Conservation (phyloP, 1,140 invertebrate species). For the Aphis gossypii region DNA sequence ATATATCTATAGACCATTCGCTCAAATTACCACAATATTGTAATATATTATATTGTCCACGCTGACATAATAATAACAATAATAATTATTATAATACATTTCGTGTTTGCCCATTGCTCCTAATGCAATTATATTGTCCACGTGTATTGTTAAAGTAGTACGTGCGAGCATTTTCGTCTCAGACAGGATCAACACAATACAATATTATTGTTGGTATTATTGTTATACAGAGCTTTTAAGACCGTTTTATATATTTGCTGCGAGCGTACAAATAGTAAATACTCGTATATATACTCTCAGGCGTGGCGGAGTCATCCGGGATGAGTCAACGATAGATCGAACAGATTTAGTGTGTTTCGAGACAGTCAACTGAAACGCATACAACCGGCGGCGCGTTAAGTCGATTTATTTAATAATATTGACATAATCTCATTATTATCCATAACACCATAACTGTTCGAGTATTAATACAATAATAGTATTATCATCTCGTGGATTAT, state of each 20-base stretch:
- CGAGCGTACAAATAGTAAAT: background rate
- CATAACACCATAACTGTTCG: too few species aligned
- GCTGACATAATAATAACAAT: background rate
- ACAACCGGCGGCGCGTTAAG: background rate
- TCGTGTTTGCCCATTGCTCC: background rate
- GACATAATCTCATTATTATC: background rate
- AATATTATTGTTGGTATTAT: background rate
- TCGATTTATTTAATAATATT: background rate
- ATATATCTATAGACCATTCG: background rate
- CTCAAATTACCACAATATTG: background rate
- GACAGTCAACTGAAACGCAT: background rate
- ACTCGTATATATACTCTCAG: background rate
- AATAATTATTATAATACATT: background rate
- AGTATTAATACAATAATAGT: background rate
- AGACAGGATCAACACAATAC: background rate
- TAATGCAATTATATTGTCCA: background rate
- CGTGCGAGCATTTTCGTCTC: background rate
- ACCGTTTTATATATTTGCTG: background rate
- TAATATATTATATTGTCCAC: background rate
- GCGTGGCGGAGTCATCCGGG: background rate
- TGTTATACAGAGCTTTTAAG: background rate
- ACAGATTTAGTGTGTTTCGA: background rate
- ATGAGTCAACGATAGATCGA: background rate
- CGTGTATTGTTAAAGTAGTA: background rate
- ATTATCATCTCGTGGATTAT: background rate